Evolutionary conservation across 2,797 vertebrate genomes (phyloP).

Genomic region (Pogonophryne albipinna): DNA sequence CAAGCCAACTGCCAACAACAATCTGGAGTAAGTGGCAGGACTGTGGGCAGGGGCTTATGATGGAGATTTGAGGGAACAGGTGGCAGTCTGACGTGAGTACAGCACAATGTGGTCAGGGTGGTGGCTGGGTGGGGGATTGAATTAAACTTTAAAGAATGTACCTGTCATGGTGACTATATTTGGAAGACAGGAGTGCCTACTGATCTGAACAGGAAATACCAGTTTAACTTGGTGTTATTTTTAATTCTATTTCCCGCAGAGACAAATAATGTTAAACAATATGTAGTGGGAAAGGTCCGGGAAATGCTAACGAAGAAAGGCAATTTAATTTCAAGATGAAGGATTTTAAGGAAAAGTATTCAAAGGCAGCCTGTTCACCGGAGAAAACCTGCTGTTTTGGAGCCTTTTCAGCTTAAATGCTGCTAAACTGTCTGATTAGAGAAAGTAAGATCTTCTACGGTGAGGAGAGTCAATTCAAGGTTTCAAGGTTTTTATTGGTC

Average conservation of each 20-base stretch:
- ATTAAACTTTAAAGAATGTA: not conserved
- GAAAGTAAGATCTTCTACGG: conserved; percentile 8
- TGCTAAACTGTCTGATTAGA: conserved; percentile 27
- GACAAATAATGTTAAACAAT: not conserved
- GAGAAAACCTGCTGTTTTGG: conserved; percentile 6
- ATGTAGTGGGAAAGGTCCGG: not conserved
- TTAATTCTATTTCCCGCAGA: not conserved
- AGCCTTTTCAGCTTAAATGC: conserved; percentile 39
- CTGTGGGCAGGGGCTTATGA: conserved; percentile 34
- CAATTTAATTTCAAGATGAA: conserved; percentile 22
- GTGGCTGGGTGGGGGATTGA: not conserved
- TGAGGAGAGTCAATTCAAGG: conserved; percentile 6
- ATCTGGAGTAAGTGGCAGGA: conserved; percentile 27
- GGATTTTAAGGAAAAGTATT: conserved; percentile 17
- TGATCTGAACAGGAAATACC: not conserved
- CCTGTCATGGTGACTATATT: not conserved
- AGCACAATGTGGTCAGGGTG: not conserved
- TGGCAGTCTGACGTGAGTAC: conserved; percentile 16
- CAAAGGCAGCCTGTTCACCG: not conserved
- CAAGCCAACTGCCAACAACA: conserved; percentile 20
- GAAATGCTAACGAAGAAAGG: conserved; percentile 24
- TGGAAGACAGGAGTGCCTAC: not conserved
- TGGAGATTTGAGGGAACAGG: conserved; percentile 20
- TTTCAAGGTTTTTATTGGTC: too few relatives aligned
- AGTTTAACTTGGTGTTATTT: not conserved